Evolutionary conservation across 2,113 vertebrate species (phyloP).

Genomic region (Tiliqua scincoides): DNA sequence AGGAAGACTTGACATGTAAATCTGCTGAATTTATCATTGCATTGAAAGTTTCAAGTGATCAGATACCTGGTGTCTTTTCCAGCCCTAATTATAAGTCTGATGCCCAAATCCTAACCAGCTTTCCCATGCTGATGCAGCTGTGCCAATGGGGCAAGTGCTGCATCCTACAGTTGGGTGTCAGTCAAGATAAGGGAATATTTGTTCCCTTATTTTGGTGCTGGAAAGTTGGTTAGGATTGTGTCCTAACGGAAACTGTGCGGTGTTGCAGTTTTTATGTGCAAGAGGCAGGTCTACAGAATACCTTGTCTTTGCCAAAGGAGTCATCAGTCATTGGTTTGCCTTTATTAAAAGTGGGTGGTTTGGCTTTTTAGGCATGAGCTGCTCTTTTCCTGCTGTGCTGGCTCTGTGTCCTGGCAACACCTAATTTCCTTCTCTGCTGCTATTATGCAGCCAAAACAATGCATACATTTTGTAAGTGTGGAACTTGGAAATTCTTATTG

Average conservation of each 20-base stretch:
- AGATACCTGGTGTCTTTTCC: not conserved
- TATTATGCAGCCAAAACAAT: not conserved
- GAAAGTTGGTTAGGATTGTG: too few species aligned
- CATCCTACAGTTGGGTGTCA: too few species aligned
- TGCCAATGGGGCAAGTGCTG: too few species aligned
- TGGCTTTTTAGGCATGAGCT: not conserved
- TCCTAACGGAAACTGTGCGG: not conserved
- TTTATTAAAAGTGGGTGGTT: not conserved
- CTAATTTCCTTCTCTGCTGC: not conserved
- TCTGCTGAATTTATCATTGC: not conserved
- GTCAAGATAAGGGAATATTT: too few species aligned
- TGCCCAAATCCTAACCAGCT: too few species aligned
- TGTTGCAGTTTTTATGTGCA: not conserved
- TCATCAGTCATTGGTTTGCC: not conserved
- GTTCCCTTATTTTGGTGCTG: too few species aligned
- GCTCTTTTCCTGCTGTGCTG: not conserved
- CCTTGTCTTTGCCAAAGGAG: not conserved
- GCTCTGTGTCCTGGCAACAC: not conserved
- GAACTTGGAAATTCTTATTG: not conserved
- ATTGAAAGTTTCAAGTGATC: not conserved
- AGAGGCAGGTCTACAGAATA: not conserved
- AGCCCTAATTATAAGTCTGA: too few species aligned
- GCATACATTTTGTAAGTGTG: not conserved
- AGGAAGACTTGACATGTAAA: not conserved
- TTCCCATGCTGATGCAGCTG: too few species aligned